Evolutionary conservation across 35 echinoderm and acorn worm species (phyloP).

Genomic region (Apostichopus californicus): DNA sequence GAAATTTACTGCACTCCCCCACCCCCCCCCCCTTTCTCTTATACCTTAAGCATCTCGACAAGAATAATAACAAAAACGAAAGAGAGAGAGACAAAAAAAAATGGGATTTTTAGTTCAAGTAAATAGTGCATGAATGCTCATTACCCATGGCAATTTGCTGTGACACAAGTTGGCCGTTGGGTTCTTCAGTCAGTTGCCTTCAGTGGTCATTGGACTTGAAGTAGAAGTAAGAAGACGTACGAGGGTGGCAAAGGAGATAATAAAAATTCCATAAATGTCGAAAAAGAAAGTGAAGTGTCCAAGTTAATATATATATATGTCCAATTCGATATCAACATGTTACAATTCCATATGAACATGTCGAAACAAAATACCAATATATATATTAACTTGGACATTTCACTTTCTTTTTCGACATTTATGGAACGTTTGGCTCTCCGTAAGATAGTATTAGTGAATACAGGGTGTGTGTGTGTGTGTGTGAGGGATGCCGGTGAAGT

Average conservation of each 20-base stretch:
- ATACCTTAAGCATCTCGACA: not conserved
- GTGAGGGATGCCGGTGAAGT: constrained; percentile 3
- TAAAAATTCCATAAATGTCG: too few relatives aligned
- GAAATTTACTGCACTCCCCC: constrained; percentile 14
- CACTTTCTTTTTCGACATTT: too few relatives aligned
- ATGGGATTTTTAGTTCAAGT: constrained; percentile 47
- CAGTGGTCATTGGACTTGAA: not conserved
- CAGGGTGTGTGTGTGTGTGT: not conserved
- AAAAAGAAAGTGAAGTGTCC: too few relatives aligned
- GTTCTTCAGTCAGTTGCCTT: not conserved
- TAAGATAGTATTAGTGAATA: too few relatives aligned
- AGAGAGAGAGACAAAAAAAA: not conserved
- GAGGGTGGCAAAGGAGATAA: not conserved
- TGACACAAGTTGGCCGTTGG: constrained; percentile 2
- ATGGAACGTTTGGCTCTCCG: too few relatives aligned
- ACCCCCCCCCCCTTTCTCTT: not conserved
- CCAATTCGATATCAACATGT: too few relatives aligned
- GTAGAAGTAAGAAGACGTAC: not conserved
- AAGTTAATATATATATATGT: too few relatives aligned
- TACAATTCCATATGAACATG: too few relatives aligned
- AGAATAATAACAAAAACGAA: not conserved
- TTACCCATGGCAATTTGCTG: constrained; percentile 36
- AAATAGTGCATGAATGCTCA: constrained; percentile 55
- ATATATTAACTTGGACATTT: too few relatives aligned
- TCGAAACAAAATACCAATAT: too few relatives aligned